Evolutionary conservation across 2,888 invertebrate species (phyloP).

Genomic region (Vesta saturnalis): DNA sequence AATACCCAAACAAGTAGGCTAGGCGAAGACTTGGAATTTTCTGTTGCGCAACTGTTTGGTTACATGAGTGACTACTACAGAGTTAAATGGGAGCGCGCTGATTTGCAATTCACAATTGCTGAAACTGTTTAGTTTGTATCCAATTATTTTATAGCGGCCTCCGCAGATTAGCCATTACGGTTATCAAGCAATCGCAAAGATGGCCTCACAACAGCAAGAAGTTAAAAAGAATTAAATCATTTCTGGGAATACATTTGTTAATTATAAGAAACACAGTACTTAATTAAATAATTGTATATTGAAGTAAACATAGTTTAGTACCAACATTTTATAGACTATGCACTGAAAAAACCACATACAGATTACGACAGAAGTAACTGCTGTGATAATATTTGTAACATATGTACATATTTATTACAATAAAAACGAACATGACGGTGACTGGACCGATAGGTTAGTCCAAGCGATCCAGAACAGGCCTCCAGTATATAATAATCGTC

Average conservation of each 20-base stretch:
- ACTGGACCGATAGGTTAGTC: constrained; percentile 25
- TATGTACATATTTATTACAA: background rate
- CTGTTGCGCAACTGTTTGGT: background rate
- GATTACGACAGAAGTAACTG: background rate
- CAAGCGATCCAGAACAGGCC: constrained; percentile 22
- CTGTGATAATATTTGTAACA: too few relatives aligned
- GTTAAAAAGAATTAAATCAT: too few relatives aligned
- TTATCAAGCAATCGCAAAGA: background rate
- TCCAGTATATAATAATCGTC: constrained; percentile 17
- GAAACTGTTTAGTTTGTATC: background rate
- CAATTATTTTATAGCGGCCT: background rate
- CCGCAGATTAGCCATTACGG: background rate
- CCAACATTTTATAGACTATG: too few relatives aligned
- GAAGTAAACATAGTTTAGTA: too few relatives aligned
- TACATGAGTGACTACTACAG: background rate
- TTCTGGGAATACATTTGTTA: background rate
- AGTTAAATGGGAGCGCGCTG: background rate
- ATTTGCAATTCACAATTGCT: background rate
- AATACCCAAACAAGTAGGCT: too few relatives aligned
- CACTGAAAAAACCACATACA: background rate
- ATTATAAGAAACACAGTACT: too few relatives aligned
- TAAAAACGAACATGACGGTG: background rate
- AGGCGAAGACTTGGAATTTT: too few relatives aligned
- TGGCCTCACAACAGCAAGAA: too few relatives aligned
- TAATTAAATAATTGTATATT: too few relatives aligned